Evolutionary conservation across 2,113 vertebrate species (phyloP).

Genomic region (Phalacrocorax carbo): DNA sequence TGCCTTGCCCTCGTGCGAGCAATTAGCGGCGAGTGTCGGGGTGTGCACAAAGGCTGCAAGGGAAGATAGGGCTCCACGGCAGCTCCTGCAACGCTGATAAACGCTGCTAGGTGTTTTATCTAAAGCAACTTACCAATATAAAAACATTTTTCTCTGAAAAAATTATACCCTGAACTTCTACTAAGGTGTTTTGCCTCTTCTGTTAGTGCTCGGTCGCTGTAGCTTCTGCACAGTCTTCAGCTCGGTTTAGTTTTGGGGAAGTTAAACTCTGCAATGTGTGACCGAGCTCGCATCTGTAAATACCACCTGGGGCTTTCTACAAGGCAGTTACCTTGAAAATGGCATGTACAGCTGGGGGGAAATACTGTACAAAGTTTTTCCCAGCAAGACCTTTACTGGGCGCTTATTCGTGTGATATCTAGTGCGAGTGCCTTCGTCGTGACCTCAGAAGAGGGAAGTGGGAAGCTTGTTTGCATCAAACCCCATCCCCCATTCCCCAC

Average conservation of each 20-base stretch:
- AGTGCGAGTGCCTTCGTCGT: fast-evolving
- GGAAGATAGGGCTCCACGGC: neutral
- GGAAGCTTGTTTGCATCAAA: neutral
- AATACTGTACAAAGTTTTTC: neutral
- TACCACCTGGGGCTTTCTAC: neutral
- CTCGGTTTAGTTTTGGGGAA: neutral
- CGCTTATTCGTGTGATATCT: neutral
- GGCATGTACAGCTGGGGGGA: neutral
- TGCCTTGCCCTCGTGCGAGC: fast-evolving
- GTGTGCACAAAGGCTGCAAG: neutral
- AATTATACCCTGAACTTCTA: fast-evolving
- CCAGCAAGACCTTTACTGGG: neutral
- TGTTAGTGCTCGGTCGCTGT: fast-evolving
- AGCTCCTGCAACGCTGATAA: neutral
- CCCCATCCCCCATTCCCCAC: neutral
- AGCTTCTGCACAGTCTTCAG: neutral
- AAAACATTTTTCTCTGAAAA: neutral
- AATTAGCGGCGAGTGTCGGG: fast-evolving
- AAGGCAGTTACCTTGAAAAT: neutral
- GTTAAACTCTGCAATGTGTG: neutral
- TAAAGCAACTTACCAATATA: fast-evolving
- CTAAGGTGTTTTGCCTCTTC: fast-evolving
- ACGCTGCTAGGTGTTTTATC: neutral
- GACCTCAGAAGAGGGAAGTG: neutral
- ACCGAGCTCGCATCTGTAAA: neutral